Evolutionary conservation across 2,888 invertebrate genomes (phyloP).

Genomic region (Tenthredo mesomela): DNA sequence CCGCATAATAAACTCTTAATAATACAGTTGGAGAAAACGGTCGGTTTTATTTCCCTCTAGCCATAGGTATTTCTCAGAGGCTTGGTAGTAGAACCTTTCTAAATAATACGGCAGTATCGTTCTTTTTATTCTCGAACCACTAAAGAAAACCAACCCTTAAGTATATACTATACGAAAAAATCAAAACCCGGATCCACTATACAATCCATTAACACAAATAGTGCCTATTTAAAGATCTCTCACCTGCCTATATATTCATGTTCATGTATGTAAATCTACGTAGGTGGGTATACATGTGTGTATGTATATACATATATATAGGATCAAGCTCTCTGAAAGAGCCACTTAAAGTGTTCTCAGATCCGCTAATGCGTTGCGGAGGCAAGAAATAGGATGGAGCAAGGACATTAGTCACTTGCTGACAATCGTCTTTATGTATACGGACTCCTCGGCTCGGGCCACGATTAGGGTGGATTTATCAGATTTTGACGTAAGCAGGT

Average conservation of each 20-base stretch:
- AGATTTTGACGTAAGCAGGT: slow-evolving; percentile 51
- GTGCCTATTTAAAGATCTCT: not conserved
- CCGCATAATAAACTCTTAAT: slow-evolving; percentile 9
- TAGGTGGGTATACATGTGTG: not conserved
- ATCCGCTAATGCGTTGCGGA: slow-evolving; percentile 49
- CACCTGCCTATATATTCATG: not conserved
- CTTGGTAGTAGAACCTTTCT: not conserved
- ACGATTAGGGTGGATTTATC: slow-evolving; percentile 53
- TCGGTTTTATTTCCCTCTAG: not conserved
- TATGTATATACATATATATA: not conserved
- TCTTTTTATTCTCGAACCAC: not conserved
- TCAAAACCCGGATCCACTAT: not conserved
- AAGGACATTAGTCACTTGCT: slow-evolving; percentile 59
- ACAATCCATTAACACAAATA: slow-evolving; percentile 21
- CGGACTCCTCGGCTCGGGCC: slow-evolving; percentile 22
- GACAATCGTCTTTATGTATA: slow-evolving; percentile 52
- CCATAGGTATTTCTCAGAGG: not conserved
- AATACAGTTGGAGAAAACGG: slow-evolving; percentile 11
- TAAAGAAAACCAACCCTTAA: not conserved
- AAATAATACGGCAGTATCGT: not conserved
- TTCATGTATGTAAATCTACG: not conserved
- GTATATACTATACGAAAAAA: not conserved
- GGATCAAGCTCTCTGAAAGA: slow-evolving; percentile 56
- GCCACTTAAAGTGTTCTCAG: slow-evolving; percentile 60
- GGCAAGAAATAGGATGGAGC: slow-evolving; percentile 59